Conservation (phyloP, 2,888 invertebrate species). For the Lottia scabra region DNA sequence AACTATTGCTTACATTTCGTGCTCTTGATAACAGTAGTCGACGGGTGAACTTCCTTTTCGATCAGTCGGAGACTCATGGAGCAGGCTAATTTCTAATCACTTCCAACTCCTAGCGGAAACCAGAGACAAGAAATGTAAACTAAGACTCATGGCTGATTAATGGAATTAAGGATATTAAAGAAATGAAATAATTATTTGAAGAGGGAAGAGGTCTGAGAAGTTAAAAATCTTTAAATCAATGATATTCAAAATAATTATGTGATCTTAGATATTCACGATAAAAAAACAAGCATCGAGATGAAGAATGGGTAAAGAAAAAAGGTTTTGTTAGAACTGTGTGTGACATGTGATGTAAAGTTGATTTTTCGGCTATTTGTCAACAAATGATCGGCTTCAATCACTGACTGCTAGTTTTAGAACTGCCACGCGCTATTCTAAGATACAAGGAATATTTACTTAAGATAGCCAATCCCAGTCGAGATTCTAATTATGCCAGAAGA, state of each 20-base stretch:
- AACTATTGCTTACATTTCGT: conserved; percentile 15
- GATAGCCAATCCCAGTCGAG: conserved; percentile 19
- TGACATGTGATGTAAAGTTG: conserved; percentile 11
- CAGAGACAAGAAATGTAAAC: conserved; percentile 16
- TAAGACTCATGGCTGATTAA: conserved; percentile 13
- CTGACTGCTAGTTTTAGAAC: not conserved
- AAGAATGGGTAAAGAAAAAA: not conserved
- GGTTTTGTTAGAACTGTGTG: conserved; percentile 2
- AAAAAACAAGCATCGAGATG: not conserved
- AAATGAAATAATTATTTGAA: conserved; percentile 14
- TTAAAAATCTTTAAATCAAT: not conserved
- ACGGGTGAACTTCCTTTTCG: conserved; percentile 5
- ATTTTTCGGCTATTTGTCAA: conserved; percentile 14
- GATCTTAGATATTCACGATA: not conserved
- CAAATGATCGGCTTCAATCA: conserved; percentile 3
- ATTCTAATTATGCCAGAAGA: conserved; percentile 18
- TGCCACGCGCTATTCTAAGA: conserved; percentile 15
- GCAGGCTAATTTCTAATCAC: conserved; percentile 15
- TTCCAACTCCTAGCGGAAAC: conserved; percentile 11
- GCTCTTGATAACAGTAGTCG: conserved; percentile 5
- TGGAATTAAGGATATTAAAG: conserved; percentile 20
- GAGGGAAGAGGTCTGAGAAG: conserved; percentile 8
- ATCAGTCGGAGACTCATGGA: not conserved
- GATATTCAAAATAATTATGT: not conserved
- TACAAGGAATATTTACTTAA: conserved; percentile 13